Percentiles rank a stretch among this genome's conserved stretches.
These are phyloP conservation scores for Irena cyanogastra DNA, from an alignment of 2,113 vertebrate species.

Conservation along the genomic window DNA sequence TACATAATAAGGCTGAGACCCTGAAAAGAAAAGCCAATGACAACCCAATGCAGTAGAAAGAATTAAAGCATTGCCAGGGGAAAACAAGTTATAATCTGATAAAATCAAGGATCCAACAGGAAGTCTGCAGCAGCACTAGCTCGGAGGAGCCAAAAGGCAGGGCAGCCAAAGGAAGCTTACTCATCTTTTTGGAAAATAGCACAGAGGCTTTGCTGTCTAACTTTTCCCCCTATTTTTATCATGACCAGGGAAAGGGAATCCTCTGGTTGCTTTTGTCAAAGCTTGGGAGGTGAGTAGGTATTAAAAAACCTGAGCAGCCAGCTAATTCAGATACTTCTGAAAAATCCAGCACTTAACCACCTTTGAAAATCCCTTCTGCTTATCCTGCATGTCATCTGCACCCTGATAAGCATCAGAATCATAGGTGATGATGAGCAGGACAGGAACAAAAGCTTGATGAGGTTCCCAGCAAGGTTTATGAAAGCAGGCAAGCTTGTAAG, in stretches of 20 bases:
- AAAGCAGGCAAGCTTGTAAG: not conserved
- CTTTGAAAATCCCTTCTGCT: not conserved
- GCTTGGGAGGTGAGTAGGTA: not conserved
- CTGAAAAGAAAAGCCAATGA: conserved; percentile 32
- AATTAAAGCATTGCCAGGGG: conserved; percentile 47
- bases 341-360: not conserved
- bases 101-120: conserved; percentile 54
- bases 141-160: conserved; percentile 46
- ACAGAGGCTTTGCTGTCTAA: conserved; percentile 31
- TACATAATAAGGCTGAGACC: conserved; percentile 51
- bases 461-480: conserved; percentile 21
- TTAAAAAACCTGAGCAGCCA: not conserved
- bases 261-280: conserved; percentile 6
- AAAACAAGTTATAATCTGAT: conserved; percentile 56
- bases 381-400: conserved; percentile 13
- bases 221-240: not conserved
- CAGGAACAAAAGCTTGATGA: conserved; percentile 7
- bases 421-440: conserved; percentile 12
- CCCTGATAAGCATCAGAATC: not conserved
- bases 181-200: conserved; percentile 51
- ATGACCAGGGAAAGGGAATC: conserved; percentile 21
- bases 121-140: conserved; percentile 49
- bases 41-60: conserved; percentile 4
- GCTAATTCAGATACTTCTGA: not conserved
- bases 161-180: conserved; percentile 57